Evolutionary conservation across 1,140 invertebrate genomes (phyloP).

Genomic region (Ostrea edulis): DNA sequence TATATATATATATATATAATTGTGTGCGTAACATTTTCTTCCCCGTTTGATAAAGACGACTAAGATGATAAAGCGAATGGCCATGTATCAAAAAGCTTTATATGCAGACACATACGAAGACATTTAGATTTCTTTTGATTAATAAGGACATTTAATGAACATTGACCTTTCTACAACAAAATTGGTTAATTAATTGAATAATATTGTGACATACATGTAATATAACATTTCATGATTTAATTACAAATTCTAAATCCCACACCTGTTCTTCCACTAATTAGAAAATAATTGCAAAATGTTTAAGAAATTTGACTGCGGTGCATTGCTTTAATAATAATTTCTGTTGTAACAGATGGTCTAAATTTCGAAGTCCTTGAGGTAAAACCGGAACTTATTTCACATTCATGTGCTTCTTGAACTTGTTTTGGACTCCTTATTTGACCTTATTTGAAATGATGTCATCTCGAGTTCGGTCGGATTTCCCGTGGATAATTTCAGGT

Average conservation of each 20-base stretch:
- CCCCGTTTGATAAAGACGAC: no score
- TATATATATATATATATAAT: no score
- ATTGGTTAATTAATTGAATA: conserved; percentile 15
- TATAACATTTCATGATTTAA: not conserved
- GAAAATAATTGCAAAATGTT: conserved; percentile 3
- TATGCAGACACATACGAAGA: no score
- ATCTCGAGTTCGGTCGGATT: no score
- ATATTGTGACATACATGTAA: conserved; percentile 10
- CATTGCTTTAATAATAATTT: not conserved
- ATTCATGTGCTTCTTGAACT: no score
- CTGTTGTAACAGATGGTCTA: not conserved
- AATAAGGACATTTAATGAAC: not conserved
- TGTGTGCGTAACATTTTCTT: no score
- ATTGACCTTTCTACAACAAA: not conserved
- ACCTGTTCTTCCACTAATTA: not conserved
- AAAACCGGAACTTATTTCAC: no score
- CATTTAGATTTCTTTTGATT: conserved; percentile 1
- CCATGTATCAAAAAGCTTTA: no score
- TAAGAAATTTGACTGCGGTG: not conserved
- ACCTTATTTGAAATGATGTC: no score
- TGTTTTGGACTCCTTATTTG: no score
- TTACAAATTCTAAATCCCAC: not conserved
- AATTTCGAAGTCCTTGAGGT: not conserved
- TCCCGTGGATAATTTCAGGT: no score
- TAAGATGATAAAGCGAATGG: no score